Conservation (phyloP, 2,888 invertebrate species). For the Drosophila diplacantha region DNA sequence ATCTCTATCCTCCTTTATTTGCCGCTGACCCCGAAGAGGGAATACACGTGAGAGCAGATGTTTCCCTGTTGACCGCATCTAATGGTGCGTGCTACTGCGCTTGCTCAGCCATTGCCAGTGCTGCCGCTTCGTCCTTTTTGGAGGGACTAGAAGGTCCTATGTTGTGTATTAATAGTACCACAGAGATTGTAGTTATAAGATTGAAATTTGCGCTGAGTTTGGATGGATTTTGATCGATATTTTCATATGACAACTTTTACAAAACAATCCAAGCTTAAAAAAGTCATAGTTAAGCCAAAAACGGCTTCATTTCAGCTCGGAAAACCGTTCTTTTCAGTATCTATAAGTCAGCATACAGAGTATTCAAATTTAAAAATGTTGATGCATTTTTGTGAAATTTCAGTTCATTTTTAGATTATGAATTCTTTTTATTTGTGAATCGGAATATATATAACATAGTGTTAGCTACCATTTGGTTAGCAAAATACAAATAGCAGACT, state of each 20-base stretch:
- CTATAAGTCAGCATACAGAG: too few relatives aligned
- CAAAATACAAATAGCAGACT: neutral
- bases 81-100: constrained; percentile 77
- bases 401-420: too few relatives aligned
- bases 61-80: constrained; percentile 75
- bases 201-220: neutral
- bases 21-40: constrained; percentile 54
- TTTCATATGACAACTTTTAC: neutral
- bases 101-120: constrained; percentile 38
- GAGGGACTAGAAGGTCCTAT: neutral
- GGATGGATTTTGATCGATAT: neutral
- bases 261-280: neutral
- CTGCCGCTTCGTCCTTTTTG: neutral
- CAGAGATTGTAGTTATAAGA: neutral
- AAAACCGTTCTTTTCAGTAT: too few relatives aligned
- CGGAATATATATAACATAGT: neutral
- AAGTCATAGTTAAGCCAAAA: neutral
- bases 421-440: too few relatives aligned
- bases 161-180: too few relatives aligned
- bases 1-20: constrained; percentile 7
- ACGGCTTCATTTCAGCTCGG: too few relatives aligned
- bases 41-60: constrained; percentile 69
- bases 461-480: neutral
- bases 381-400: too few relatives aligned
- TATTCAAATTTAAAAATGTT: too few relatives aligned